These are phyloP conservation scores for Semaprochilodus insignis DNA, from an alignment of 2,797 vertebrate species.

Conservation along the genomic window DNA sequence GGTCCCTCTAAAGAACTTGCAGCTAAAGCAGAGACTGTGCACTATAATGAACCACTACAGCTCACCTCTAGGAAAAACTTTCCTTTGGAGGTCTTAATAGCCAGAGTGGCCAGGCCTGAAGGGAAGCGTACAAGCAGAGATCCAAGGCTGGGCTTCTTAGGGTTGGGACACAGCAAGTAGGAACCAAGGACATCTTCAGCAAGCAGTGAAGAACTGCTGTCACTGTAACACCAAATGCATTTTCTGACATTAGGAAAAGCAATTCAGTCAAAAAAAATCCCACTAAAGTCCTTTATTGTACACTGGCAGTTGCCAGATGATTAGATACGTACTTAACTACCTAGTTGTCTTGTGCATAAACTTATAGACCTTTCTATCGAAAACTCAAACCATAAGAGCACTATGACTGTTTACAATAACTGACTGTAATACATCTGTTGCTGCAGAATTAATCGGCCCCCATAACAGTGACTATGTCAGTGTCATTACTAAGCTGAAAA, in stretches of 20 bases:
- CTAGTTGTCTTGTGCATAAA: too few relatives aligned
- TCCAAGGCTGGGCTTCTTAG: conserved; percentile 76
- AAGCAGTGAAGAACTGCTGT: conserved; percentile 82
- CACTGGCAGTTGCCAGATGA: too few relatives aligned
- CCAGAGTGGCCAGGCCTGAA: conserved; percentile 82
- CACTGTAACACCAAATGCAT: conserved; percentile 71
- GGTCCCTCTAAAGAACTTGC: not conserved
- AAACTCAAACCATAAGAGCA: too few relatives aligned
- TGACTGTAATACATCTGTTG: too few relatives aligned
- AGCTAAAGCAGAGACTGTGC: not conserved
- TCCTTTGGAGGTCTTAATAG: conserved; percentile 79
- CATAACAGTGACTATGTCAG: too few relatives aligned
- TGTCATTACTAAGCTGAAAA: too few relatives aligned
- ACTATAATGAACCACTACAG: not conserved
- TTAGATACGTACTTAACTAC: too few relatives aligned
- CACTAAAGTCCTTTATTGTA: too few relatives aligned
- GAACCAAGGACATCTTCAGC: conserved; percentile 86
- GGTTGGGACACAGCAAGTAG: conserved; percentile 87
- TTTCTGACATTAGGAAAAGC: not conserved
- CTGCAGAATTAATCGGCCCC: too few relatives aligned
- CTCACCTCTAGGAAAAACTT: conserved; percentile 87
- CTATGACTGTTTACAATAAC: too few relatives aligned
- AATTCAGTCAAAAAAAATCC: not conserved
- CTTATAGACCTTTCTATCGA: too few relatives aligned
- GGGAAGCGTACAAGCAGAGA: conserved; percentile 84